These are phyloP conservation scores for Anarhynchus alexandrinus DNA, from an alignment of 2,113 vertebrate species.

Conservation along the genomic window DNA sequence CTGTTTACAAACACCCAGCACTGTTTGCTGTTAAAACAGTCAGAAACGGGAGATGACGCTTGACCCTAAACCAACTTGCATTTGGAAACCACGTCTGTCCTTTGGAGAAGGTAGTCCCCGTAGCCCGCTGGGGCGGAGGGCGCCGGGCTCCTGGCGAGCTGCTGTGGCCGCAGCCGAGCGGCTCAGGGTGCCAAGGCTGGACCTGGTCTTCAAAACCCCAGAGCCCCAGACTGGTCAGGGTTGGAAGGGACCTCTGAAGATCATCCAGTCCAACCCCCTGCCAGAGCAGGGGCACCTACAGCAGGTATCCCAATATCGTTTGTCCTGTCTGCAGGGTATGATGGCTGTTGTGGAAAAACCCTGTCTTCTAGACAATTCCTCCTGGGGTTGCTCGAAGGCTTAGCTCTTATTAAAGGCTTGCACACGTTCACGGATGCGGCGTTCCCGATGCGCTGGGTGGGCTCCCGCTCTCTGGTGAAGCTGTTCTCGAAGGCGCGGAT, in stretches of 20 bases:
- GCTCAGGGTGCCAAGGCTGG: background rate
- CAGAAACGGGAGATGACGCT: background rate
- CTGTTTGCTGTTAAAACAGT: background rate
- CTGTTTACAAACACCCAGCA: background rate
- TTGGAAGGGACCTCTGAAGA: too few relatives aligned
- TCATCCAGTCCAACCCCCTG: too few relatives aligned
- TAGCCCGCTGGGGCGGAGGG: background rate
- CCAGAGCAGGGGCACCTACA: too few relatives aligned
- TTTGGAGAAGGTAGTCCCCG: accelerated
- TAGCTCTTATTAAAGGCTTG: background rate
- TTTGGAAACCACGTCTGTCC: background rate
- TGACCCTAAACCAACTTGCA: background rate
- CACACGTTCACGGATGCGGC: background rate
- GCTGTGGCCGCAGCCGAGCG: background rate
- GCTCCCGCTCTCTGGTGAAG: accelerated
- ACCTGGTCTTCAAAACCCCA: background rate
- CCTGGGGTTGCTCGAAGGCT: background rate
- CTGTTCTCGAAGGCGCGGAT: background rate
- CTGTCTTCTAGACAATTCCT: background rate
- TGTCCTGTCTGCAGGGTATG: background rate
- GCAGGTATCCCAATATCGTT: background rate
- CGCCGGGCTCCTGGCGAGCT: background rate
- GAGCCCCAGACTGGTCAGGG: too few relatives aligned
- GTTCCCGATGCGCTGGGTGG: accelerated
- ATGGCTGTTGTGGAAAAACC: background rate